Evolutionary conservation across 2,113 vertebrate genomes (phyloP), one percentile per base, ranked within the genome.

Genomic region (Eurypyga helias): DNA sequence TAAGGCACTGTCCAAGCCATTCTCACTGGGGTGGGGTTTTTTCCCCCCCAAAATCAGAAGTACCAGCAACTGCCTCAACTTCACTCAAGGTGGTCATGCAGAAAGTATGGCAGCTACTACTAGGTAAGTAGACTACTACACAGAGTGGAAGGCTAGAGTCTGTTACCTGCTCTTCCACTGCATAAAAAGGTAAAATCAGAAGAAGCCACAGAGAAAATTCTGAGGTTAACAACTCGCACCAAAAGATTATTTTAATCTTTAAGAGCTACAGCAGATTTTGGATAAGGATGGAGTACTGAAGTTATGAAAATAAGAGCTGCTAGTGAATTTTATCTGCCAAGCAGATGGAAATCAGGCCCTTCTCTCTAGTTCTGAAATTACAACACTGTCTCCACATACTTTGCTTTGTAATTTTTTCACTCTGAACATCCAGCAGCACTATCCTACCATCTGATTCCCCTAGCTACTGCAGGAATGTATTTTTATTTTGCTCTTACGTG

Each of bases 401-500:
- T 46, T 33, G 11, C 18, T 60, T 62, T 21, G 5, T 17, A 10
- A 41, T 26, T 75, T 85, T 79, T 84, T 43, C 20, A 46, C 38
- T 61, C 14, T 43, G 46, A 81, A 61, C 16, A 79, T 31, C 2
- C 20, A 75, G 24, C 11, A 67, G 7, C 46, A 57, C 45, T 66
- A 21, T 81, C 24, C 64, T 62, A 54, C 25, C 43, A 81, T 29
- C 26, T 49, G 36, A 48, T 21, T 66, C 17, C n/a, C 29, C 66
- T 33, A 70, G 23, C 36, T 80, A 36, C 17, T 77, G 15, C 1
- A 8, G 79, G 41, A 91, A 75, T 2, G 5, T 8, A n/a, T n/a
- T 45, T 76, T 86, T 34, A 34, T 6, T 70, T 60, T 28, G 21
- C 33, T 62, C 97, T 97, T 93, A 98, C 98, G 94, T 8, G 97